These are phyloP conservation scores for Tolypeutes matacus DNA, from an alignment of 2,797 vertebrate genomes.

Conservation along the genomic window DNA sequence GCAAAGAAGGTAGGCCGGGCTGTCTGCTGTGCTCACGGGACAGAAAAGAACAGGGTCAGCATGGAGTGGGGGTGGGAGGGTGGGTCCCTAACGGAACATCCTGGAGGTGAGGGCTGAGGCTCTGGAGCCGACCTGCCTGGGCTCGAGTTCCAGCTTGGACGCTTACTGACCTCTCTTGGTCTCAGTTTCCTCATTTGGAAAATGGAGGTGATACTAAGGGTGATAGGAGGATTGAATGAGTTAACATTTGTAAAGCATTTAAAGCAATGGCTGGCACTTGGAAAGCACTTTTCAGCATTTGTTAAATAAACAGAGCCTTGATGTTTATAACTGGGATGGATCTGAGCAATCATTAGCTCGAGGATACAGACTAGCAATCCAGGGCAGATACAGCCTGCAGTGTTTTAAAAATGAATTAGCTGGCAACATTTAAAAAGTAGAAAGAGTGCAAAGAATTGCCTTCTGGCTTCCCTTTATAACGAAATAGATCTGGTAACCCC, in stretches of 20 bases:
- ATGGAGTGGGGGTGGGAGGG: not conserved
- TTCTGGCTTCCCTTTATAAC: not conserved
- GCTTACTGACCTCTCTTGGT: not conserved
- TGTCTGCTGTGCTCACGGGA: slow-evolving; percentile 92
- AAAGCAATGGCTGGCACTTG: not conserved
- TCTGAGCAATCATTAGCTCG: not conserved
- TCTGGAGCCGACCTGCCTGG: not conserved
- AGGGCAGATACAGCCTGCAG: slow-evolving; percentile 6
- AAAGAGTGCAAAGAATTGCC: not conserved
- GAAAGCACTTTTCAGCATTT: not conserved
- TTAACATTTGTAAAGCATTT: not conserved
- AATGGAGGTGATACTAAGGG: not conserved
- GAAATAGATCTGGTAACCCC: not conserved
- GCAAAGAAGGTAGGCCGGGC: slow-evolving; percentile 98
- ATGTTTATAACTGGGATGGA: not conserved
- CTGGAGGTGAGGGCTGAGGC: not conserved
- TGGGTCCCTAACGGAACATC: accelerated
- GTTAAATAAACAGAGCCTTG: not conserved
- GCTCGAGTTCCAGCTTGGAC: not conserved
- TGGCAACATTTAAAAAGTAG: slow-evolving; percentile 30
- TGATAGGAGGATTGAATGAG: not conserved
- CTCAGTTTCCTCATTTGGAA: not conserved
- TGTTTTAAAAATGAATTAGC: slow-evolving; percentile 42
- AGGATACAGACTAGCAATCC: not conserved
- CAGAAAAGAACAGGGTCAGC: slow-evolving; percentile 16